Percentiles rank a stretch among this genome's conserved stretches.
Evolutionary conservation across 2,113 vertebrate species (phyloP).

Genomic region (Grus americana): DNA sequence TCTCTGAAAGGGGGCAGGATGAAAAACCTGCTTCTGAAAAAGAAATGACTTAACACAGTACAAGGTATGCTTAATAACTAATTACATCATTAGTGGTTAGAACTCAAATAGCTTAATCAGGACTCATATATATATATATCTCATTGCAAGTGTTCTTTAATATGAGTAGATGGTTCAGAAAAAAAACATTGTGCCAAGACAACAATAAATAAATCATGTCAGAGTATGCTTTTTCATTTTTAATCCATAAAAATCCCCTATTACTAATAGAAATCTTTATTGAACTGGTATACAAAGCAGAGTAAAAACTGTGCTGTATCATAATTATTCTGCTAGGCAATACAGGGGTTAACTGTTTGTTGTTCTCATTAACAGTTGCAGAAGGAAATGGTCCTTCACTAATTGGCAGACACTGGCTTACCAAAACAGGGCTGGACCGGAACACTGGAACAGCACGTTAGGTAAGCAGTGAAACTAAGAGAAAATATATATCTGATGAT

Average conservation of each 20-base stretch:
- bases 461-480: not conserved
- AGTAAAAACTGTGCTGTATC: not conserved
- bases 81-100: not conserved
- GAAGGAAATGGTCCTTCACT: slow-evolving; percentile 14
- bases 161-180: not conserved
- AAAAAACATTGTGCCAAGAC: not conserved
- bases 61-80: not conserved
- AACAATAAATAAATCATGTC: not conserved
- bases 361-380: not conserved
- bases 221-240: not conserved
- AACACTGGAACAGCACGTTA: not conserved
- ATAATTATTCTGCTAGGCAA: not conserved
- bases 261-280: not conserved
- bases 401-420: not conserved
- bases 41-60: not conserved
- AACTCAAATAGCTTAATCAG: not conserved
- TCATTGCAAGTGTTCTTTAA: not conserved
- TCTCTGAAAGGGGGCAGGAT: not conserved
- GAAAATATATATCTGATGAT: not conserved
- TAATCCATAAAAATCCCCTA: not conserved
- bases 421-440: not conserved
- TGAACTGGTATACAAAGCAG: not conserved
- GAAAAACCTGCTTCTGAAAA: not conserved
- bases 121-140: not conserved
- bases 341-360: not conserved